Base-by-base conservation (phyloP, 23 tunicate genomes). In the Ciona savignyi region DNA sequence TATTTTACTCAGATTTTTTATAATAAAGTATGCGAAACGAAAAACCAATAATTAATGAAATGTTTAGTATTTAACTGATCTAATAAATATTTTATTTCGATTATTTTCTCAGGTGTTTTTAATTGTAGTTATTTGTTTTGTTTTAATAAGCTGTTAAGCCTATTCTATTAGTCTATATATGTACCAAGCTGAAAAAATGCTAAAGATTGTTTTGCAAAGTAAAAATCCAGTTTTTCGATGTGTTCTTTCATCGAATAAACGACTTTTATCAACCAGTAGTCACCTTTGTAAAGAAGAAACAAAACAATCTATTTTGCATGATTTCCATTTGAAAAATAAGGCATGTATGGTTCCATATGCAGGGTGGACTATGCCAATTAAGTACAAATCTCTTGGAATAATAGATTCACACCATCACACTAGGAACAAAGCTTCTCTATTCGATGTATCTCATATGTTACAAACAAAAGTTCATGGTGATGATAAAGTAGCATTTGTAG, bases 361-460 rank as follows among this genome's bases (percentile, higher is more conserved):
- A 60, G 98, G 98, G 0, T 93, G 88, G 88, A 35, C 60, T 65
- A 93, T 93, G 98, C 98, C 98, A 32, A 87, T 93, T 22, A 82
- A 78, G 31, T 93, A 86, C 67, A 83, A 93, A 33, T 34, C 72
- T 27, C 78, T 93, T 34, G 93, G 88, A 25, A 78, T 93, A 11
- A 67, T 77, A 2, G 93, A 80, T 0, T 93, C 98, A 1, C 93
- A 86, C 70, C 68, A 66, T 3, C 98, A 93, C 68, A 93, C 98
- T 2, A 77, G 98, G 62, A 51, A 77, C 0, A 78, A 81, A 69
- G 81, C 83, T 0, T 93, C 98, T 33, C 29, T 93, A 19, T 93
- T 93, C 74, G 98, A 93, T 78, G 98, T 93, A 34, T 93, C 98
- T 3, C 98, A 93, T 32, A 93, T 93, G 98, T 74, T 93, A 63